Percentiles rank a stretch among this genome's conserved stretches.
These are phyloP conservation scores for Euzetes globulus DNA, from an alignment of 2,888 invertebrate species.

Conservation along the genomic window DNA sequence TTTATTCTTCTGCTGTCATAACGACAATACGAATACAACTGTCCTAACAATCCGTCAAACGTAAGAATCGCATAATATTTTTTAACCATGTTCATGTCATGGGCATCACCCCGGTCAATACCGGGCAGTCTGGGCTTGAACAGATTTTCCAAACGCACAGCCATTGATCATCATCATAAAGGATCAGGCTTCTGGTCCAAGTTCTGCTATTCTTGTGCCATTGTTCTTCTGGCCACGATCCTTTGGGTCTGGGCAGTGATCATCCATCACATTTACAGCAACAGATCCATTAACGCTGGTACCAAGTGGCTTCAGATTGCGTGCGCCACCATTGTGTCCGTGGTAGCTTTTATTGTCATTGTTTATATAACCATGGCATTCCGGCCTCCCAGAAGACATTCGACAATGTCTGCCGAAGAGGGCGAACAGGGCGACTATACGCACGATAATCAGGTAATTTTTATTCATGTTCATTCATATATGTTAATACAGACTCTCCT, in stretches of 20 bases:
- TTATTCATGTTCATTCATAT: too few relatives aligned
- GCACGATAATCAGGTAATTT: too few relatives aligned
- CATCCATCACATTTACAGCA: neutral
- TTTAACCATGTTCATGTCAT: neutral
- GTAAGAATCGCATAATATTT: too few relatives aligned
- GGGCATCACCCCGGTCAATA: conserved; percentile 1
- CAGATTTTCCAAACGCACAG: neutral
- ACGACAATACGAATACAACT: too few relatives aligned
- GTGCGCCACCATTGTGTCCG: neutral
- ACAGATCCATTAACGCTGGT: neutral
- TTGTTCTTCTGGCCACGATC: neutral
- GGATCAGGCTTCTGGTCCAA: neutral
- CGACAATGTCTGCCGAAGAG: neutral
- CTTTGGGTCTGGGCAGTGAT: conserved; percentile 1
- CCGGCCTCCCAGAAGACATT: neutral
- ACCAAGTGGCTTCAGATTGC: neutral
- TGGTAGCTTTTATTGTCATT: neutral
- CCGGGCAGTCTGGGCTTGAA: too few relatives aligned
- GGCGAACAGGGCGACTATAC: neutral
- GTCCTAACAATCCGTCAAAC: too few relatives aligned
- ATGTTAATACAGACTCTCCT: too few relatives aligned
- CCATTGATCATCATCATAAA: neutral
- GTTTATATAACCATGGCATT: conserved; percentile 12
- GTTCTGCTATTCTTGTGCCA: conserved; percentile 9
- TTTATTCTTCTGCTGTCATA: too few relatives aligned